A percentile compares a stretch with the other conserved stretches of the same genome.
phyloP scores from a whole-genome alignment of 1,140 invertebrate genomes.

The Neuroterus valhalla region DNA sequence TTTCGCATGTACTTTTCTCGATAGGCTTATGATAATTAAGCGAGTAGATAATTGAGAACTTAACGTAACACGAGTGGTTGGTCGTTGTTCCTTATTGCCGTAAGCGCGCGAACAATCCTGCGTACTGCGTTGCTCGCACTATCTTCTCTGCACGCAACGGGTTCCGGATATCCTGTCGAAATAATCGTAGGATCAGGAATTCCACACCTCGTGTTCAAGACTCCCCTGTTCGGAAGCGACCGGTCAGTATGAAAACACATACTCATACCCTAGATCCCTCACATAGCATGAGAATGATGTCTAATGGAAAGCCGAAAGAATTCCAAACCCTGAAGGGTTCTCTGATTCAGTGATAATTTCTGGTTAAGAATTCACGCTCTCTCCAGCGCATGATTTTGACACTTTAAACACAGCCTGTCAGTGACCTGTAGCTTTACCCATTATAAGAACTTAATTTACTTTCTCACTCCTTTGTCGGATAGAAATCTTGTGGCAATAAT shows the following conservation, averaged over 20 bases:
- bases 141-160: constrained; percentile 42
- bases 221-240: constrained; percentile 54
- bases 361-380: too few relatives aligned
- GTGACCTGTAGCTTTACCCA: too few relatives aligned
- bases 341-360: too few relatives aligned
- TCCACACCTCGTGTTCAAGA: constrained; percentile 34
- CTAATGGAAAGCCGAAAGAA: too few relatives aligned
- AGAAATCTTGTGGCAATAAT: too few relatives aligned
- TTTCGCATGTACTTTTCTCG: constrained; percentile 9
- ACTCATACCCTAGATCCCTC: neutral
- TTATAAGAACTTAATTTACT: too few relatives aligned
- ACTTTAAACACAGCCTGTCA: too few relatives aligned
- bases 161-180: constrained; percentile 64
- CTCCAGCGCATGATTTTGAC: too few relatives aligned
- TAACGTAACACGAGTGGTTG: constrained; percentile 40
- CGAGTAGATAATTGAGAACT: constrained; percentile 41
- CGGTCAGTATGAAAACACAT: neutral
- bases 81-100: constrained; percentile 22
- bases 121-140: constrained; percentile 20
- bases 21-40: constrained; percentile 42
- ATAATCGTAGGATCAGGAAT: constrained; percentile 61
- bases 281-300: too few relatives aligned
- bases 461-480: too few relatives aligned
- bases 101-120: constrained; percentile 35
- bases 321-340: too few relatives aligned